phyloP scores from a whole-genome alignment of 2,888 invertebrate species.

The Euplexia lucipara region DNA sequence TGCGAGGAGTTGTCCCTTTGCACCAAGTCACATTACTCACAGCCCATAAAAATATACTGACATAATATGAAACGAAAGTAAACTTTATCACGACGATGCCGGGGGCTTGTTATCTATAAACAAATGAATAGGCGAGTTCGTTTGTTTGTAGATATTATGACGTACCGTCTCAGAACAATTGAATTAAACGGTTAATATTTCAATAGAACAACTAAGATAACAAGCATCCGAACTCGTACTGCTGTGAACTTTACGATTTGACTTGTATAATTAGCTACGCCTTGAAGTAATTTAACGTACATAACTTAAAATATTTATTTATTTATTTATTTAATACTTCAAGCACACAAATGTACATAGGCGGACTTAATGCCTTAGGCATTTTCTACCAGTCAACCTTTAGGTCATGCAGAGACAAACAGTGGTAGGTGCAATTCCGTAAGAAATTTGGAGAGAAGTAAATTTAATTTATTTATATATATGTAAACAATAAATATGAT shows the following conservation, averaged over 20 bases:
- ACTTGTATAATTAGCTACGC: constrained; percentile 20
- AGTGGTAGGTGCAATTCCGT: too few relatives aligned
- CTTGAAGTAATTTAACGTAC: constrained; percentile 28
- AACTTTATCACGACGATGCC: constrained; percentile 7
- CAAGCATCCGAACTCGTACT: constrained; percentile 59
- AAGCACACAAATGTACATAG: too few relatives aligned
- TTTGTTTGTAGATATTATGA: constrained; percentile 47
- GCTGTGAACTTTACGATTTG: constrained; percentile 55
- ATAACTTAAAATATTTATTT: constrained; percentile 34
- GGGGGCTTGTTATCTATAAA: constrained; percentile 36
- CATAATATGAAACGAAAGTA: constrained; percentile 11
- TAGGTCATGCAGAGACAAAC: too few relatives aligned
- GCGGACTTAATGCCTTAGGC: too few relatives aligned
- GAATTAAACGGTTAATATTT: constrained; percentile 67
- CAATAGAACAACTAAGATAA: constrained; percentile 66
- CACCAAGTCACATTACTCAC: constrained; percentile 31
- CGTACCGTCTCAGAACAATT: constrained; percentile 52
- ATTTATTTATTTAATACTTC: too few relatives aligned
- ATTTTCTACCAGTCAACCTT: too few relatives aligned
- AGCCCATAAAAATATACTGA: constrained; percentile 22
- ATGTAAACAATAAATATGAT: too few relatives aligned
- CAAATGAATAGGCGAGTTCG: constrained; percentile 46
- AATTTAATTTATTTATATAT: too few relatives aligned
- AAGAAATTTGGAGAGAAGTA: too few relatives aligned
- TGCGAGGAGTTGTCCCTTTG: constrained; percentile 21